phyloP scores from a whole-genome alignment of 2,888 invertebrate genomes.

The Phengaris arion region DNA sequence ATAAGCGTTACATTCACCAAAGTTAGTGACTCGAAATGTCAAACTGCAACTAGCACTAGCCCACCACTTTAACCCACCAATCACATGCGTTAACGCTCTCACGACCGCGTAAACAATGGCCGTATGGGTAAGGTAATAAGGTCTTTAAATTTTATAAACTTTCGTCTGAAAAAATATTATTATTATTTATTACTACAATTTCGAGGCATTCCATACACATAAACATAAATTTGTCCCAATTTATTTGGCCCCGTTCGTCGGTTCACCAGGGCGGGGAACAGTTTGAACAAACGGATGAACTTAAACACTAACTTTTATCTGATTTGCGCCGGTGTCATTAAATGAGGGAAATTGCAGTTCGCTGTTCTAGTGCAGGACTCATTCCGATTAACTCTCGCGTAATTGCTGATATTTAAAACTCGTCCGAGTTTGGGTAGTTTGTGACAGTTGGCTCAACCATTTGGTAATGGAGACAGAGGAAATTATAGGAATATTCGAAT shows the following conservation, averaged over 20 bases:
- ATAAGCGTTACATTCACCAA: too few species aligned
- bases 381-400: neutral
- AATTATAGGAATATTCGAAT: neutral
- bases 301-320: conserved; percentile 19
- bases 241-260: conserved; percentile 8
- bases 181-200: too few species aligned
- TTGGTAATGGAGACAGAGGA: neutral
- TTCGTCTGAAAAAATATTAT: too few species aligned
- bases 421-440: neutral
- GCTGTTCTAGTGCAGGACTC: neutral
- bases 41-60: too few species aligned
- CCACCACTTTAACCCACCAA: too few species aligned
- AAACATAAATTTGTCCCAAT: neutral
- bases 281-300: conserved; percentile 25
- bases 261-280: neutral
- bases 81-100: too few species aligned
- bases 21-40: too few species aligned
- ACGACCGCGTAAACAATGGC: too few species aligned
- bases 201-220: neutral
- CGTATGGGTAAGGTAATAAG: too few species aligned
- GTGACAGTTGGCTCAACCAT: neutral
- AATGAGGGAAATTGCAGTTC: conserved; percentile 15
- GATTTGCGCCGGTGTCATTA: conserved; percentile 15
- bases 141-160: too few species aligned
- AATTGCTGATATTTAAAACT: conserved; percentile 17